These are phyloP conservation scores for Lepus townsendii DNA, from an alignment of 2,797 vertebrate genomes.

Conservation along the genomic window DNA sequence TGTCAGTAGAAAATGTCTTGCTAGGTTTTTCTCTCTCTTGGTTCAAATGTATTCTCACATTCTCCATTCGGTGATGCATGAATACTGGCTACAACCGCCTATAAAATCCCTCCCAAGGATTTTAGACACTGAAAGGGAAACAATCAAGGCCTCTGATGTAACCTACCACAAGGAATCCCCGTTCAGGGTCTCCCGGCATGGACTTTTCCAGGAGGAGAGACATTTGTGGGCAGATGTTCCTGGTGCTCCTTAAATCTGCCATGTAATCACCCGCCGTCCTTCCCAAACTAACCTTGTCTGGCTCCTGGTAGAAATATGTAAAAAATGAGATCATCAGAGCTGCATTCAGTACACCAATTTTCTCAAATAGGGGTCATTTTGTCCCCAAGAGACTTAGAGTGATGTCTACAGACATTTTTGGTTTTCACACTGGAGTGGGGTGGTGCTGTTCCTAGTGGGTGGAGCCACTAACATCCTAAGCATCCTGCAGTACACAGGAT, in stretches of 20 bases:
- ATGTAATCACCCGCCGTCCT: not conserved
- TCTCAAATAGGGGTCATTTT: not conserved
- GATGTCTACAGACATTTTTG: not conserved
- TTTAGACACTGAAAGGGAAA: not conserved
- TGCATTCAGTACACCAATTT: not conserved
- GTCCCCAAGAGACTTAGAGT: not conserved
- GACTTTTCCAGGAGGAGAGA: not conserved
- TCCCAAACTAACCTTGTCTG: not conserved
- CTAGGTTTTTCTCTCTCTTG: not conserved
- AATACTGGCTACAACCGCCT: not conserved
- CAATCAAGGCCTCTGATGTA: not conserved
- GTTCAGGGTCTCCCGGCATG: not conserved
- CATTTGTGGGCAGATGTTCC: not conserved
- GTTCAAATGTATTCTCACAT: constrained; percentile 58
- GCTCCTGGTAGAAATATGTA: constrained; percentile 23
- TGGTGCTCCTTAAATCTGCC: not conserved
- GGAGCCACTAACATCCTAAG: constrained; percentile 30
- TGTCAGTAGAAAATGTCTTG: not conserved
- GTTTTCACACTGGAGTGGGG: not conserved
- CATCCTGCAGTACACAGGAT: not conserved
- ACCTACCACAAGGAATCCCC: not conserved
- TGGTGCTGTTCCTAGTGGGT: not conserved
- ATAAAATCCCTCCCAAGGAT: not conserved
- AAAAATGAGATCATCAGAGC: not conserved
- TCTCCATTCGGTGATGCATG: not conserved